Evolutionary conservation across 2,113 vertebrate species (phyloP), one percentile per base, ranked within the genome.

Genomic region (Petrocephalus zakoni): DNA sequence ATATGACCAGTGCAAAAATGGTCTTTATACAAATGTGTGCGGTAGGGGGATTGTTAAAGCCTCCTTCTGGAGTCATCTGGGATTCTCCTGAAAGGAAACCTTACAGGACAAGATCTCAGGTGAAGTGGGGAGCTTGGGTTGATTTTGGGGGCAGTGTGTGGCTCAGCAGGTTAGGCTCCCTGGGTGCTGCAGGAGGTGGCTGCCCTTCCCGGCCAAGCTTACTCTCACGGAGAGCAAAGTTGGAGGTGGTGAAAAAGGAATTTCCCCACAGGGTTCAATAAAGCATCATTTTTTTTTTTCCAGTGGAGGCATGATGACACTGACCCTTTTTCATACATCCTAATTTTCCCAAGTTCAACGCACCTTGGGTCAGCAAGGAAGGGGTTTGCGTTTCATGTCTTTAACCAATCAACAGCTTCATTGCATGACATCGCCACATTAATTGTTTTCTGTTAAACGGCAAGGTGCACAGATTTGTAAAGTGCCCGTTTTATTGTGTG

Each of bases 1-100:
- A 64, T 64, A 64, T 64, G n/a, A 64, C 61, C 61, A 64, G 61
- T 64, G n/a, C 61, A 64, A 75, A 75, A 75, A 75, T 37, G 68
- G 34, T 78, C 72, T 78, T 68, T 68, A 29, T 68, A 68, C n/a
- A 68, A 68, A 68, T 68, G n/a, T 68, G 25, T 68, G 61, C 10
- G 9, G 61, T 64, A 7, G 22, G 9, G 2, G 25, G 61, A 0
- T 29, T 68, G 10, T 68, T 10, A 13, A 68, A 68, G 25, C 25
- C 61, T 68, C 25, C 25, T 29, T 68, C 25, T 55, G 17, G 61
- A 29, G 9, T 68, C 25, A 13, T 68, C 25, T 68, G 61, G 61
- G 11, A 68, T 29, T 68, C 61, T 68, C 9, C 10, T 13, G 25
- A 68, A 68, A 68, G 25, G n/a, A 68, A 64, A 29, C 3, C 10